Percentiles rank a stretch among this genome's conserved stretches.
phyloP scores from a whole-genome alignment of 2,888 invertebrate genomes.

The Neuroscelio doddi region DNA sequence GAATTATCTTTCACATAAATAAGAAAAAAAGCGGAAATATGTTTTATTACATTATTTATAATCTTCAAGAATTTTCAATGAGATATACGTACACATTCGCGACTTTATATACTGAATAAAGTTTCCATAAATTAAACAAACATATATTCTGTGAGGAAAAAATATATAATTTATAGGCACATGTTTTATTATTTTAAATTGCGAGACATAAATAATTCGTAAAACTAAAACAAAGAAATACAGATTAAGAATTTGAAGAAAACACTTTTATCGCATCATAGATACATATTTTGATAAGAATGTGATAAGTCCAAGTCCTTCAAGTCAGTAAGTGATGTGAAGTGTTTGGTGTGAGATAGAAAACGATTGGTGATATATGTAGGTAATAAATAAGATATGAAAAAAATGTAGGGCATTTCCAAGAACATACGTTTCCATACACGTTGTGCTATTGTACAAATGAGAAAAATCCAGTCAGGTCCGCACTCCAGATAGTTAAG shows the following conservation, averaged over 20 bases:
- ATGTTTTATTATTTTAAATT: too few relatives aligned
- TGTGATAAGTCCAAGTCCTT: slow-evolving; percentile 13
- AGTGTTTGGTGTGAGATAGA: slow-evolving; percentile 12
- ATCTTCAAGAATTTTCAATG: too few relatives aligned
- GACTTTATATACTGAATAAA: too few relatives aligned
- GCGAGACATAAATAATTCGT: neutral
- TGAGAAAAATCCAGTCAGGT: slow-evolving; percentile 57
- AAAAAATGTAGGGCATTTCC: slow-evolving; percentile 5
- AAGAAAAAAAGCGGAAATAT: too few relatives aligned
- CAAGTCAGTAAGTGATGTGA: slow-evolving; percentile 10
- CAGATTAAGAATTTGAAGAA: slow-evolving; percentile 5
- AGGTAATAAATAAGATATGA: slow-evolving; percentile 14
- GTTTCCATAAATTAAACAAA: too few relatives aligned
- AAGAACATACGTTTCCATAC: slow-evolving; percentile 3
- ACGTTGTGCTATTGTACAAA: slow-evolving; percentile 23
- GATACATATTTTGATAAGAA: slow-evolving; percentile 18
- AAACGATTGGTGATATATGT: neutral
- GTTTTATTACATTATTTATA: too few relatives aligned
- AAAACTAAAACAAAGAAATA: slow-evolving; percentile 13
- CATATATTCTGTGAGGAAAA: too few relatives aligned
- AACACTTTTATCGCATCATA: slow-evolving; percentile 14
- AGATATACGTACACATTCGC: too few relatives aligned
- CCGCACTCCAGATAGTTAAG: slow-evolving; percentile 51
- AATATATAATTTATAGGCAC: too few relatives aligned
- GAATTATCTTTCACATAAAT: too few relatives aligned